Evolutionary conservation across 2,888 invertebrate genomes (phyloP).

Genomic region (Micoletzkya japonica): DNA sequence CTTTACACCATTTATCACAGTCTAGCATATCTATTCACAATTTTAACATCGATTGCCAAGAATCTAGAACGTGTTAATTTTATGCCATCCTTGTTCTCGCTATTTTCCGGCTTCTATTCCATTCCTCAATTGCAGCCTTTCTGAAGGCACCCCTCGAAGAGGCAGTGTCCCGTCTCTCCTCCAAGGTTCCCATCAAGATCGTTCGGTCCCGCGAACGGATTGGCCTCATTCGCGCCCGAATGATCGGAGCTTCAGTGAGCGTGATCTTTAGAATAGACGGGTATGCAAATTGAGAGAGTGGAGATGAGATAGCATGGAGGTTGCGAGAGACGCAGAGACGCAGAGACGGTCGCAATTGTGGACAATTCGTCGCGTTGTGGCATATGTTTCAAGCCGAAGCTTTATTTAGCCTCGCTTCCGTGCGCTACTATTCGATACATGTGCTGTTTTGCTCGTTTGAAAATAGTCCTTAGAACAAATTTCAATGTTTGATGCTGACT

Average conservation of each 20-base stretch:
- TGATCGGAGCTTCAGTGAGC: conserved; percentile 78
- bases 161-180: conserved; percentile 81
- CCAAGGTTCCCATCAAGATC: conserved; percentile 73
- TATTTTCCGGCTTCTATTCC: neutral
- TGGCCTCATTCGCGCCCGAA: conserved; percentile 89
- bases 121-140: conserved; percentile 73
- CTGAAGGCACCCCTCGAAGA: conserved; percentile 85
- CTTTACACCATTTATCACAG: neutral
- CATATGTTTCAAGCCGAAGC: no score
- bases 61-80: neutral
- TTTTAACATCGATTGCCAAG: neutral
- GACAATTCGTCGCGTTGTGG: no score
- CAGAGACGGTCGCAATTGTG: no score
- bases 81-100: neutral
- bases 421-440: neutral
- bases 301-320: no score
- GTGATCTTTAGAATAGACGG: no score
- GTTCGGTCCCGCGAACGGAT: conserved; percentile 88
- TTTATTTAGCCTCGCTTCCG: no score
- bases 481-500: neutral
- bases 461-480: neutral
- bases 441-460: neutral
- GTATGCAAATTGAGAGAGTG: no score
- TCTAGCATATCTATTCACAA: neutral
- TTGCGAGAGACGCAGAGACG: no score